Base-by-base conservation (phyloP, 30 jellyfish, hydroid and myxozoan genomes). In the Cassiopea andromeda region DNA sequence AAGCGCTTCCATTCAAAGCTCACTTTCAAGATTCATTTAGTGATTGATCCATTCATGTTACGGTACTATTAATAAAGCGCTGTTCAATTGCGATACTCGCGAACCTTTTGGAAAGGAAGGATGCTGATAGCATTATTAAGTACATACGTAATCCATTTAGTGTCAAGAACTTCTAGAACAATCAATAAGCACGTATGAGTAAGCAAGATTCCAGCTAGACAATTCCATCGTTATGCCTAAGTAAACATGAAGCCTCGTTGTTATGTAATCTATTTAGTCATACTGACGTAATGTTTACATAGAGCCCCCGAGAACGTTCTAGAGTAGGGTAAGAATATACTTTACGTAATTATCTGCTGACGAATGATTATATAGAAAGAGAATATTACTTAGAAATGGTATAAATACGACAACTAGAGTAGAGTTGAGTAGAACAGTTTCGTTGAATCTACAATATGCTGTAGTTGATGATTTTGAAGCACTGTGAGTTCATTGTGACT, bases 151-250 rank as follows among this genome's bases (percentile, higher is more conserved):
- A 13, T 72, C 81, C 81, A 72, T 49, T 72, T 49, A 72, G 38
- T 72, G 17, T 72, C 81, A 27, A 72, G 81, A 72, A 27, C 81
- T 72, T 72, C 81, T 72, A 72, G 81, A 72, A 72, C 50, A 72
- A 72, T 72, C 81, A 14, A 72, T 72, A 72, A 72, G 81, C 38
- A 27, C 38, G 81, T 10, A 49, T 27, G 81, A 13, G 54, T 13
- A 72, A 54, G 12, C 81, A 72, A 72, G 15, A 38, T 46, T 76
- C 85, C 69, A 13, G 0, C 85, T 76, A 76, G 85, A 46, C 69
- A 76, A 76, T 76, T 76, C 85, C 45, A 76, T 76, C 85, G 69
- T 50, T 78, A 78, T 77, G 87, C 87, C 76, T 78, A 78, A 78
- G 87, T 78, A 48, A 78, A 78, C 87, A 78, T 10, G 75, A 48